phyloP scores from a whole-genome alignment of 2,113 vertebrate species.

The Campylorhamphus procurvoides region DNA sequence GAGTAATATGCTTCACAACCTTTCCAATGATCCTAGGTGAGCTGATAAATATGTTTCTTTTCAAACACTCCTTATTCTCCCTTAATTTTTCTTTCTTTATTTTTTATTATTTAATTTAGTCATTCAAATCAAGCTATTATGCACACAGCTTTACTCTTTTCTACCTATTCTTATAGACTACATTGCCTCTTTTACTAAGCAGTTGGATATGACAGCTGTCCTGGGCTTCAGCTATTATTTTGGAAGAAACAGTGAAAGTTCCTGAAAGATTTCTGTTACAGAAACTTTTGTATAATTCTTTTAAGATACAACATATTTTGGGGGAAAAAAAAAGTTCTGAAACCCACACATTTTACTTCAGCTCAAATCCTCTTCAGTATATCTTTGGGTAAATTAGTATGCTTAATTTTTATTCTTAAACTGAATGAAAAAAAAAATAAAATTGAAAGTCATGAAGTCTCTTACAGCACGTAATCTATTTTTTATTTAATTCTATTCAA shows the following conservation, averaged over 20 bases:
- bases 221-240: neutral
- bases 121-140: neutral
- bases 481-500: neutral
- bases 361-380: neutral
- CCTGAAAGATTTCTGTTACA: neutral
- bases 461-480: neutral
- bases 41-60: neutral
- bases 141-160: neutral
- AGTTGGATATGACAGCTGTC: neutral
- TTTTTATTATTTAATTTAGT: neutral
- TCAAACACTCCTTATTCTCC: neutral
- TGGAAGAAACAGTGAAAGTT: neutral
- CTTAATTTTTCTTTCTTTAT: neutral
- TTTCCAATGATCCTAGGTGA: neutral
- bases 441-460: neutral
- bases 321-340: neutral
- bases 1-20: neutral
- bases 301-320: neutral
- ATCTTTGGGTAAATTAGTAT: neutral
- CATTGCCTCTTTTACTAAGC: neutral
- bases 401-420: neutral
- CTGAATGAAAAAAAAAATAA: neutral
- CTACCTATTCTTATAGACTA: neutral
- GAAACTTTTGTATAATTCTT: neutral
- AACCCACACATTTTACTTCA: neutral